Evolutionary conservation across 2,888 invertebrate species (phyloP).

Genomic region (Caenorhabditis becei): DNA sequence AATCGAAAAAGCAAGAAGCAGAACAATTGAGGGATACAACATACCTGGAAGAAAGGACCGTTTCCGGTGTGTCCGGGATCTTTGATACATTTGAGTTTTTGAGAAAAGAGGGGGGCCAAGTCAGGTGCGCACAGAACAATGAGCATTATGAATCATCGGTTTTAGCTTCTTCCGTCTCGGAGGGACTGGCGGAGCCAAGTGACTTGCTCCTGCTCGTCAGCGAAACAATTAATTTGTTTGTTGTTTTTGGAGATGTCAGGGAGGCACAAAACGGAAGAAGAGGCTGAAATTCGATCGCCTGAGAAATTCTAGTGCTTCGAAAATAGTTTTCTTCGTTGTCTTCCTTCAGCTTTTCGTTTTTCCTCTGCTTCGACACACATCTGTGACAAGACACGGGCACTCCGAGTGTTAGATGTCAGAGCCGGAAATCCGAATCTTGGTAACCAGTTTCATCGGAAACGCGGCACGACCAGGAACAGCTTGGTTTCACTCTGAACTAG

Average conservation of each 20-base stretch:
- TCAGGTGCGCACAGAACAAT: constrained; percentile 40
- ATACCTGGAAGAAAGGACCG: constrained; percentile 19
- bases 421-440: constrained; percentile 47
- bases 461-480: constrained; percentile 40
- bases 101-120: constrained; percentile 22
- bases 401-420: constrained; percentile 50
- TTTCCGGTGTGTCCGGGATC: constrained; percentile 45
- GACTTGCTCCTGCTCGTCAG: neutral
- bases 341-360: neutral
- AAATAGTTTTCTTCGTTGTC: constrained; percentile 47
- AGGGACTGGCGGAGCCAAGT: neutral
- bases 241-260: constrained; percentile 43
- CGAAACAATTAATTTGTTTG: constrained; percentile 57
- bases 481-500: neutral
- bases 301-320: constrained; percentile 57
- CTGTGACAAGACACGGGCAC: constrained; percentile 37
- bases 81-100: constrained; percentile 35
- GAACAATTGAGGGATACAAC: constrained; percentile 28
- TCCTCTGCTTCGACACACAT: constrained; percentile 30
- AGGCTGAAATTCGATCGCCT: constrained; percentile 54
- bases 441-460: constrained; percentile 30
- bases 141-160: constrained; percentile 46
- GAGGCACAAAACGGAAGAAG: constrained; percentile 27
- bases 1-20: neutral
- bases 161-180: constrained; percentile 4